These are phyloP conservation scores for Nyctalus aviator DNA, from an alignment of 2,797 vertebrate genomes.

Conservation along the genomic window DNA sequence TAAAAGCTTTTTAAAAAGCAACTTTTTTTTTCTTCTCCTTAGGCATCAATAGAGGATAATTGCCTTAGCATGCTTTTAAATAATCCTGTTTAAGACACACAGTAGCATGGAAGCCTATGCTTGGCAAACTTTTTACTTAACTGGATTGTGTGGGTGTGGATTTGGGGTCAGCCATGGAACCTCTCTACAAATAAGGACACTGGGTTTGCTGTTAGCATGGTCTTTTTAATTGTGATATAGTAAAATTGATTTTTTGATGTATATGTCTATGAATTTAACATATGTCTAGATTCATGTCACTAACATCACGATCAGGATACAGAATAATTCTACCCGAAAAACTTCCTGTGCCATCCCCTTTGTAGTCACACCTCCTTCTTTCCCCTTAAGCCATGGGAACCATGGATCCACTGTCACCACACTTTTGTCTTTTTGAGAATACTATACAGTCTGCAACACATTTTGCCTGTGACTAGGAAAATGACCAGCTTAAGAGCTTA, in stretches of 20 bases:
- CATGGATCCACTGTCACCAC: not conserved
- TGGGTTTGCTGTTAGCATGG: not conserved
- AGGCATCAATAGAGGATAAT: slow-evolving; percentile 74
- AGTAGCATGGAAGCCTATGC: slow-evolving; percentile 53
- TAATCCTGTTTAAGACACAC: slow-evolving; percentile 79
- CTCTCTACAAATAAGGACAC: slow-evolving; percentile 20
- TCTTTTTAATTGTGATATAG: not conserved
- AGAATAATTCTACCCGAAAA: not conserved
- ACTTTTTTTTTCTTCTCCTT: slow-evolving; percentile 64
- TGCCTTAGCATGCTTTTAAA: slow-evolving; percentile 80
- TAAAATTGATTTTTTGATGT: not conserved
- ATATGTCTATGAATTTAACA: not conserved
- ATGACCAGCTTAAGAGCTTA: not conserved
- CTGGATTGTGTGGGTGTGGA: slow-evolving; percentile 58
- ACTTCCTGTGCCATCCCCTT: not conserved
- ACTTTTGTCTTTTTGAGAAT: not conserved
- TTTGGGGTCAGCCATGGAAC: slow-evolving; percentile 6
- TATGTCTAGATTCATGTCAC: not conserved
- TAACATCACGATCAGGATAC: not conserved
- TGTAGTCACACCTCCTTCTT: not conserved
- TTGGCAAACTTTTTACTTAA: slow-evolving; percentile 75
- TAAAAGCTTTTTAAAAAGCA: slow-evolving; percentile 77
- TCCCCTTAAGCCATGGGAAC: not conserved
- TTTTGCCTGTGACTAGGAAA: not conserved
- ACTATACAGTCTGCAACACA: not conserved